Evolutionary conservation across 2,113 vertebrate species (phyloP).

Genomic region (Rhinichthys klamathensis): DNA sequence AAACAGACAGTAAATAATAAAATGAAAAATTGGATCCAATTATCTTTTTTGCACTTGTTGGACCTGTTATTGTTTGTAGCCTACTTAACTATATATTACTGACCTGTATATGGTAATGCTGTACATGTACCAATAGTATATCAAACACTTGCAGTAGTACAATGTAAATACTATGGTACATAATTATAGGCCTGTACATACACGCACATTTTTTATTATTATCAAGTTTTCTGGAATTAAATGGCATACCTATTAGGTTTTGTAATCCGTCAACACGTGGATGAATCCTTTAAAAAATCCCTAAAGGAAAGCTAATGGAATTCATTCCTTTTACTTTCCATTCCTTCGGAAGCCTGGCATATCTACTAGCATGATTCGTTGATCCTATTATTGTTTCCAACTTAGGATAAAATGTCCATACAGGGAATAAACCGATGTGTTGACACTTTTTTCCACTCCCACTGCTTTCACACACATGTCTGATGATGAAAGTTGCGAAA

Average conservation of each 20-base stretch:
- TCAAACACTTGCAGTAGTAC: neutral
- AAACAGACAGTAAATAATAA: neutral
- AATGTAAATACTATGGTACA: neutral
- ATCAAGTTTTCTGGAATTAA: too few relatives aligned
- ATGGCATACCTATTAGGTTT: too few relatives aligned
- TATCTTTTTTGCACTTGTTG: neutral
- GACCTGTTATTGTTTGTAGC: neutral
- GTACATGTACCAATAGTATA: neutral
- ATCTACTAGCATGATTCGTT: neutral
- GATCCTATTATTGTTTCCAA: neutral
- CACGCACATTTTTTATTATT: too few relatives aligned
- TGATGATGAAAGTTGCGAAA: slow-evolving; percentile 16
- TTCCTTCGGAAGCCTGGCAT: neutral
- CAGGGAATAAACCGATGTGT: neutral
- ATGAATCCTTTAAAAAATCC: neutral
- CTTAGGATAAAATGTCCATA: neutral
- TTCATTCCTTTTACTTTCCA: neutral
- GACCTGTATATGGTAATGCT: neutral
- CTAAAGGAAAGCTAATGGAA: neutral
- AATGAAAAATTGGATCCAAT: neutral
- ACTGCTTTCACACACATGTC: slow-evolving; percentile 6
- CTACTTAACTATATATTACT: neutral
- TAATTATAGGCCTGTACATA: too few relatives aligned
- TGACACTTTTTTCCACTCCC: slow-evolving; percentile 9
- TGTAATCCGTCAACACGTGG: neutral